Evolutionary conservation across 2,888 invertebrate genomes (phyloP).

Genomic region (Lomographa bimaculata): DNA sequence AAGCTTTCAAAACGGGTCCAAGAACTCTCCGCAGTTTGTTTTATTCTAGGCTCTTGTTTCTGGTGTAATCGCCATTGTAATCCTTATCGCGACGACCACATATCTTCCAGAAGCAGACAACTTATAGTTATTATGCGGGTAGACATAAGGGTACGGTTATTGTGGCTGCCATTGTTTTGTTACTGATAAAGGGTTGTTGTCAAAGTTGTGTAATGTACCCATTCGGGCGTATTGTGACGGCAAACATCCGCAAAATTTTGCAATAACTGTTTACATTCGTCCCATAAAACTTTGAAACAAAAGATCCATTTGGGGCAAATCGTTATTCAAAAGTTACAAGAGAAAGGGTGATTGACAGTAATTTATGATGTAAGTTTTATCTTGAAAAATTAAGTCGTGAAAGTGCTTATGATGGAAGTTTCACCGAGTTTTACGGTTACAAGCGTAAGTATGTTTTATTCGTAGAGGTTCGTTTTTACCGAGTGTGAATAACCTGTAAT

Average conservation of each 20-base stretch:
- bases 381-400: slow-evolving; percentile 29
- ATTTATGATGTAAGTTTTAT: slow-evolving; percentile 32
- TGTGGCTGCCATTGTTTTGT: slow-evolving; percentile 50
- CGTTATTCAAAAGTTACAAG: slow-evolving; percentile 26
- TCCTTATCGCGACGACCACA: slow-evolving; percentile 51
- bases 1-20: slow-evolving; percentile 55
- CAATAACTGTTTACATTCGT: slow-evolving; percentile 25
- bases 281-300: slow-evolving; percentile 26
- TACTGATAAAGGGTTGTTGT: slow-evolving; percentile 48
- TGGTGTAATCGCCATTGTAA: slow-evolving; percentile 57
- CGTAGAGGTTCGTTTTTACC: slow-evolving; percentile 14
- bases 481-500: slow-evolving; percentile 20
- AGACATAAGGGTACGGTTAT: slow-evolving; percentile 48
- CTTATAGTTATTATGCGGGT: slow-evolving; percentile 60
- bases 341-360: slow-evolving; percentile 29
- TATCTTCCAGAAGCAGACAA: slow-evolving; percentile 50
- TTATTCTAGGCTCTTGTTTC: slow-evolving; percentile 50
- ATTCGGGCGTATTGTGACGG: slow-evolving; percentile 27
- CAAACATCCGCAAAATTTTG: slow-evolving; percentile 17
- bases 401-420: slow-evolving; percentile 18
- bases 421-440: slow-evolving; percentile 17
- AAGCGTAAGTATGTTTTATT: slow-evolving; percentile 8
- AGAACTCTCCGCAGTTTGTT: slow-evolving; percentile 52
- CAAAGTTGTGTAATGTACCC: slow-evolving; percentile 33
- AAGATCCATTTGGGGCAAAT: slow-evolving; percentile 25